A percentile compares a stretch with the other conserved stretches of the same genome.
phyloP scores from a whole-genome alignment of 2,113 vertebrate species.

The Equus quagga region DNA sequence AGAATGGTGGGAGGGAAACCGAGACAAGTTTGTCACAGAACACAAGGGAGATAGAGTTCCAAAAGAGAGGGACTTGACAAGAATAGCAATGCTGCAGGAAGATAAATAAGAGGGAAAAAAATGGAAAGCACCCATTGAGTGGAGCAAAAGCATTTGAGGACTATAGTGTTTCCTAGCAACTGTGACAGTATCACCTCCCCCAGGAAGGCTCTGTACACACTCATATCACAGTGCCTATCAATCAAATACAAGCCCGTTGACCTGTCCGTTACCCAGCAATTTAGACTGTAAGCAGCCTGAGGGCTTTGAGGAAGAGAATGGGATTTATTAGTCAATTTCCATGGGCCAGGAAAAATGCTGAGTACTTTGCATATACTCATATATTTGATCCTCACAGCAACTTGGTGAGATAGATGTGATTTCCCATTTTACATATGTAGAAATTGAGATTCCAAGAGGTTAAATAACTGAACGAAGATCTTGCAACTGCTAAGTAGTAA shows the following conservation, averaged over 20 bases:
- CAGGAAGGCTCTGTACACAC: not conserved
- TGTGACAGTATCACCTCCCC: not conserved
- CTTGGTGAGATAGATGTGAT: not conserved
- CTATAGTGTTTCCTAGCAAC: not conserved
- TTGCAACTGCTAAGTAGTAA: not conserved
- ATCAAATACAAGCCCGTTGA: not conserved
- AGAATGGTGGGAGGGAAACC: not conserved
- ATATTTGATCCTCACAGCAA: constrained; percentile 1
- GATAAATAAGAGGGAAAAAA: not conserved
- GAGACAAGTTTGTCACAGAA: not conserved
- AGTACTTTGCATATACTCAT: not conserved
- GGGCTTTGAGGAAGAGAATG: not conserved
- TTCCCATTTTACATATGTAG: not conserved
- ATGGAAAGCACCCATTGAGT: not conserved
- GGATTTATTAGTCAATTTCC: not conserved
- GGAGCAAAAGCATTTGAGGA: not conserved
- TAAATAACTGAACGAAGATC: not conserved
- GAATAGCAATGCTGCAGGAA: not conserved
- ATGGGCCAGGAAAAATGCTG: not conserved
- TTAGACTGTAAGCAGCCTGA: not conserved
- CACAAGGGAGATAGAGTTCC: not conserved
- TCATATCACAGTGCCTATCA: not conserved
- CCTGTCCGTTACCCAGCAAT: not conserved
- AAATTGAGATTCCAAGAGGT: not conserved
- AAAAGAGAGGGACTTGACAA: not conserved